Conservation (phyloP, 92 coral and sea anemone genomes). For the Porites cylindrica region DNA sequence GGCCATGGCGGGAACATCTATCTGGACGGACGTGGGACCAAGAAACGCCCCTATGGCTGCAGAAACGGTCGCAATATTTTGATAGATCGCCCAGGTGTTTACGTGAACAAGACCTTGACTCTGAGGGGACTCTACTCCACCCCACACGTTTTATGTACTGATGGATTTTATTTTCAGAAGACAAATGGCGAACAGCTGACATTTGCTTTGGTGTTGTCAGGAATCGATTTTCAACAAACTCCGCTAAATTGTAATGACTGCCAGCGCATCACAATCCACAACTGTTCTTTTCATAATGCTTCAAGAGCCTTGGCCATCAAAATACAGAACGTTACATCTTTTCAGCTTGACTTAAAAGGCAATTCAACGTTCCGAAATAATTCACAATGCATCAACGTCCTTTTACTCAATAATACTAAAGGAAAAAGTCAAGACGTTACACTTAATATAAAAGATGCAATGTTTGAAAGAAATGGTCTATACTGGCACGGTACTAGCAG, state of each 20-base stretch:
- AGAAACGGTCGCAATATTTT: conserved; percentile 7
- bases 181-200: not conserved
- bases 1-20: conserved; percentile 35
- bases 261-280: not conserved
- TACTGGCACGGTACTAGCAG: not conserved
- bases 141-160: not conserved
- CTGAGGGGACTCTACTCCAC: conserved; percentile 6
- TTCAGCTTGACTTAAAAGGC: not conserved
- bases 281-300: conserved; percentile 12
- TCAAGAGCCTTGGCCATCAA: not conserved
- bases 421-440: not conserved
- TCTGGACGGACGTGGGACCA: conserved; percentile 68
- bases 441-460: not conserved
- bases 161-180: conserved; percentile 2
- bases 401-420: not conserved
- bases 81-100: conserved; percentile 15
- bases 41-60: conserved; percentile 40
- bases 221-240: not conserved
- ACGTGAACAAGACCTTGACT: conserved; percentile 33
- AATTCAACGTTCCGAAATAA: not conserved
- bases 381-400: not conserved
- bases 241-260: not conserved
- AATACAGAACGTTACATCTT: not conserved
- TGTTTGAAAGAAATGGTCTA: not conserved
- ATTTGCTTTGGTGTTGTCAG: not conserved